Base-by-base conservation (phyloP, 2,888 invertebrate species). In the Ichneumoninae sp. region DNA sequence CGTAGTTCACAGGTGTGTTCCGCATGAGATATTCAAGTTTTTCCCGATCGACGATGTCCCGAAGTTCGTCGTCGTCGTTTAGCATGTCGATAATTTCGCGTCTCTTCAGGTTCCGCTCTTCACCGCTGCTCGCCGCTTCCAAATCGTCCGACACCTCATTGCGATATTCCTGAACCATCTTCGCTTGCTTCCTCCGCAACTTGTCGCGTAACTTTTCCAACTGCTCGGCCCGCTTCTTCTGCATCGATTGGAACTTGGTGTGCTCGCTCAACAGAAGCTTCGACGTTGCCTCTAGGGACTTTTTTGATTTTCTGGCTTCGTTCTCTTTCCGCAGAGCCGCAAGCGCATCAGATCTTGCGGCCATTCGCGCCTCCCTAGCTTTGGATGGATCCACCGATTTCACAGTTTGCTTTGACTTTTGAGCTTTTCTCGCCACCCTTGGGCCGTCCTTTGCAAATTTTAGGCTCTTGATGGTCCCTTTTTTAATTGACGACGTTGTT, bases 121-220 rank as follows among this genome's bases (percentile, higher is more conserved):
- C 78, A 3, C 85, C 86, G 16, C 66, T 47, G 54, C 66, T 57
- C 0, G 63, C 77, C 22, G 87, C 81, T 0, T 77, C 83, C 19
- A 89, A 47, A 1, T 81, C 81, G 13, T 88, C 88, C 1, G 85
- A 19, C 13, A 89, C 76, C n/a, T 90, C 88, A 3, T 88, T 81
- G 19, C 85, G 83, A 79, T 87, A 87, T 19, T 88, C 85, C 3
- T 89, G 81, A 16, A 90, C 30, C 3, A 89, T 77, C 40, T 86
- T 88, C 0, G 88, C 87, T 13, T 87, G 85, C 60, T 86, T 90
- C 0, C 80, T 83, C 1, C 85, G 83, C 13, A 91, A 33, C 26
- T 87, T 90, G 1, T 86, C 78, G 16, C 85, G 89, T 7, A 91
- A 33, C 19, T 82, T 88, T 8, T 87, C 82, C 16, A 89, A 40